Evolutionary conservation across 2,888 invertebrate genomes (phyloP), one percentile per base, ranked within the genome.

Genomic region (Lepidochrysops patricia): DNA sequence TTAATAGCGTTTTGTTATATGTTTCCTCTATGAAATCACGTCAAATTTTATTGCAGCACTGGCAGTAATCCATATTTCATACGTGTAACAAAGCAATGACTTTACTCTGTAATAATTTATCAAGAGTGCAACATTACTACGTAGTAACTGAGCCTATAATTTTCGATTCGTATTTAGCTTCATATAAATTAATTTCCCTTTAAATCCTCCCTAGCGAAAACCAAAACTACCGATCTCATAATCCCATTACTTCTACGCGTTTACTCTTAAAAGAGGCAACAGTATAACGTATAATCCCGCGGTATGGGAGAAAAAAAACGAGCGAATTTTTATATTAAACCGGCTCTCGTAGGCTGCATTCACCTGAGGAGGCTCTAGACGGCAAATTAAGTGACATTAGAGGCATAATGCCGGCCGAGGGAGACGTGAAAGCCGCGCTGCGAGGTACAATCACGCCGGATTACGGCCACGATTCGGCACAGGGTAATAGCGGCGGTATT

Each of bases 351-450:
- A 72, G 74, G 79, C 80, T 80, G 84, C 82, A 82, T 86, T 85
- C 83, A 86, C 82, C 81, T 85, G 82, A 85, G 84, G 79, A 78
- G 78, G 80, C 82, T 75, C 86, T 85, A 85, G 84, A 86, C 86
- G 82, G 84, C 80, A 84, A 86, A 88, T 88, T 88, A 84, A 87
- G 87, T 87, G 87, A 86, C 84, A 86, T 87, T 87, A 88, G 80
- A 77, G 81, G 78, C 72, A 86, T 86, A 87, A 86, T 86, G 81
- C 80, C 76, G 72, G 76, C 72, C 77, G 79, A 76, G 81, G 80
- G 77, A 77, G 77, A 80, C 77, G 80, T 84, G 83, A 83, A 83
- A 79, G 82, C 80, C 68, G 78, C 83, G 85, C 73, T 84, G 74
- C 79, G 79, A 80, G 78, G 76, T 77, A 69, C 70, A 67, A 68